Evolutionary conservation across 2,797 vertebrate species (phyloP).

Genomic region (Halcyon leucocephala): DNA sequence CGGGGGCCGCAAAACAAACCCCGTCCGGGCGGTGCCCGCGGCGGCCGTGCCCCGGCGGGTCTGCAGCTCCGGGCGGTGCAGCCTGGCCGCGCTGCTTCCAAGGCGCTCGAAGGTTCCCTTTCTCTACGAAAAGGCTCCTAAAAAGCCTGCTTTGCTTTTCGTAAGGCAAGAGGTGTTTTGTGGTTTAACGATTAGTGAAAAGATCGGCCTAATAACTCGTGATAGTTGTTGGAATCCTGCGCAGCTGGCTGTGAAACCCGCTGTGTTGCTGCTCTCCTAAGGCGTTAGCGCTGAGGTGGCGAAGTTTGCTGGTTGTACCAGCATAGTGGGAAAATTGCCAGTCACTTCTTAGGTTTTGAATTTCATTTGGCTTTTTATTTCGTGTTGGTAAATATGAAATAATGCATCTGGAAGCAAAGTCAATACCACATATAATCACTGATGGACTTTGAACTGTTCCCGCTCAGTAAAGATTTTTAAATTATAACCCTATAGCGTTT

Average conservation of each 20-base stretch:
- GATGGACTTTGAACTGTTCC: background rate
- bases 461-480: background rate
- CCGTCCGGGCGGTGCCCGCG: too few species aligned
- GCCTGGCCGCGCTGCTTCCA: background rate
- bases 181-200: background rate
- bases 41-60: too few species aligned
- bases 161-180: accelerated
- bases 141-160: accelerated
- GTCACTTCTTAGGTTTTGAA: background rate
- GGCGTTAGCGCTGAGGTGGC: too few species aligned
- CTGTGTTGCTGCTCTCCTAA: accelerated
- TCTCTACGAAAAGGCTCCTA: accelerated
- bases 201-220: accelerated
- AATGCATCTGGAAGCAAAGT: background rate
- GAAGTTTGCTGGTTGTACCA: accelerated
- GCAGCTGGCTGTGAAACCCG: too few species aligned
- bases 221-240: accelerated
- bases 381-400: background rate
- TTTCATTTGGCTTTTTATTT: background rate
- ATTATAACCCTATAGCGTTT: background rate
- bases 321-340: background rate
- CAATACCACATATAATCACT: background rate
- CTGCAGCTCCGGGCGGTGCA: background rate
- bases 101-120: accelerated
- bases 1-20: too few species aligned